These are phyloP conservation scores for Channa striata DNA, from an alignment of 2,797 vertebrate genomes.

Conservation along the genomic window DNA sequence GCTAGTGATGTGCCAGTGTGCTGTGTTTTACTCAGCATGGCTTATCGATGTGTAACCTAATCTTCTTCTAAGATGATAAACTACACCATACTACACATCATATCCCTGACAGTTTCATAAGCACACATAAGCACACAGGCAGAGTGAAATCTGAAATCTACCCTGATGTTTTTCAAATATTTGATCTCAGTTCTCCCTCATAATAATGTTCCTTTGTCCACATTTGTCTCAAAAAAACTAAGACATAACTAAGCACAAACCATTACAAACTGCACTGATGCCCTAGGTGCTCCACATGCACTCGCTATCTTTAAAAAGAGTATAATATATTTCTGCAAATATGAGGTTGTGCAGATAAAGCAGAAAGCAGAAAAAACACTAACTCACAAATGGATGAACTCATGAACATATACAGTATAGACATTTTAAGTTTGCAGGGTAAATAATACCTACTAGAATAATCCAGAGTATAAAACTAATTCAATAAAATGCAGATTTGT, in stretches of 20 bases:
- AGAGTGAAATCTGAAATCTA: not conserved
- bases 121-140: not conserved
- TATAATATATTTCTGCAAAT: conserved; percentile 2
- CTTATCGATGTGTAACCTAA: conserved; percentile 21
- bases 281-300: not conserved
- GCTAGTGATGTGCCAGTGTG: conserved; percentile 31
- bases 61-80: conserved; percentile 52
- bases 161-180: not conserved
- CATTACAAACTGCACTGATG: not conserved
- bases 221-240: not conserved
- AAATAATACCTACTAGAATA: not conserved
- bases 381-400: no score
- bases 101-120: conserved; percentile 38
- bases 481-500: not conserved
- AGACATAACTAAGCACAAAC: not conserved
- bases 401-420: not conserved
- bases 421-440: not conserved
- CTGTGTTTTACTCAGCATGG: conserved; percentile 48
- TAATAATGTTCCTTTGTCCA: not conserved
- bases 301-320: conserved; percentile 4
- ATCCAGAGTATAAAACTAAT: conserved; percentile 1
- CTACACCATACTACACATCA: conserved; percentile 40
- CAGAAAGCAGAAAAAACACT: not conserved
- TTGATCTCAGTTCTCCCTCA: not conserved
- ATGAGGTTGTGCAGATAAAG: not conserved